Percentiles rank a stretch among this genome's conserved stretches.
These are phyloP conservation scores for Aurelia sp. DNA, from an alignment of 30 jellyfish, hydroid and myxozoan genomes.

Conservation along the genomic window DNA sequence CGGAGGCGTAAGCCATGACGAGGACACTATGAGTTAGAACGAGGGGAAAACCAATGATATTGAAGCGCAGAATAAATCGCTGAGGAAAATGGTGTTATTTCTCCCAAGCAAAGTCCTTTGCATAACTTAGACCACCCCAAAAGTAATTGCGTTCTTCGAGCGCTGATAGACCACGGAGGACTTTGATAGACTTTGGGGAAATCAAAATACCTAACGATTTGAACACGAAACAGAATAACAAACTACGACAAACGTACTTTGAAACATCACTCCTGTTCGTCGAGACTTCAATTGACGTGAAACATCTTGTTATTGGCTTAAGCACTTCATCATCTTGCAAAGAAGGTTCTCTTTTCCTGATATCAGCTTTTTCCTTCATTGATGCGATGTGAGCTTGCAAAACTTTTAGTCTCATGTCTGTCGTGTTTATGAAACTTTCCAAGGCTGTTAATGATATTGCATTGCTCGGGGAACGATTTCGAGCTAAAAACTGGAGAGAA, in stretches of 20 bases:
- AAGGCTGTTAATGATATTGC: slow-evolving; percentile 79
- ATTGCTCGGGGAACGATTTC: slow-evolving; percentile 75
- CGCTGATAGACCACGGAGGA: no score
- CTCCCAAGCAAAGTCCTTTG: no score
- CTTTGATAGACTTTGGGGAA: no score
- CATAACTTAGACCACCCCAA: no score
- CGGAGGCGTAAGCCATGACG: no score
- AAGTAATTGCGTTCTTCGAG: no score
- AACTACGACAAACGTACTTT: slow-evolving; percentile 70
- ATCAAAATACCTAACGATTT: no score
- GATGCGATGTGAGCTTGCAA: slow-evolving; percentile 74
- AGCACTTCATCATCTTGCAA: slow-evolving; percentile 88
- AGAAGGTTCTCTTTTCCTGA: slow-evolving; percentile 71
- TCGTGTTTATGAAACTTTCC: slow-evolving; percentile 78
- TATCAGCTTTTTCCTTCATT: slow-evolving; percentile 81
- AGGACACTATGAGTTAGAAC: no score
- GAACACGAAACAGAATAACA: no score
- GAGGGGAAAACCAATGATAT: no score
- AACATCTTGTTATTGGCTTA: slow-evolving; percentile 84
- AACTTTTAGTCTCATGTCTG: slow-evolving; percentile 87
- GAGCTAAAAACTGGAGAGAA: slow-evolving; percentile 69
- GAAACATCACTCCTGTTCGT: slow-evolving; percentile 69
- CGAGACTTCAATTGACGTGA: slow-evolving; percentile 86
- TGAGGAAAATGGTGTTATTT: no score
- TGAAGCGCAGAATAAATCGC: no score